A percentile compares a stretch with the other conserved stretches of the same genome.
These are phyloP conservation scores for Vanessa atalanta DNA, from an alignment of 1,140 invertebrate species.

Conservation along the genomic window DNA sequence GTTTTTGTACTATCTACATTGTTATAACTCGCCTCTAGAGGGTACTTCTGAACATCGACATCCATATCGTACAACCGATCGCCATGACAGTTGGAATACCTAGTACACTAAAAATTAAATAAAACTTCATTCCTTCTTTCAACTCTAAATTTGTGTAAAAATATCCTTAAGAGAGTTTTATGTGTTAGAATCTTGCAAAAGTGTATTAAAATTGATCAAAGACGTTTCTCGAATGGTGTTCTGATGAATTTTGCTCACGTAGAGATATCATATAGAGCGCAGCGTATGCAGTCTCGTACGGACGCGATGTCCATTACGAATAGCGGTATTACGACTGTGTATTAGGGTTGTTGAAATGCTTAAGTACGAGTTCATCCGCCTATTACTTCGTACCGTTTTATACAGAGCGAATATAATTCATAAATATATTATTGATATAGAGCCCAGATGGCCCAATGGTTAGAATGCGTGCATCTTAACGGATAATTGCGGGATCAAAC, in stretches of 20 bases:
- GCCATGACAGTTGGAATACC: not conserved
- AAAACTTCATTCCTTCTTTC: too few relatives aligned
- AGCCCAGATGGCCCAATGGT: too few relatives aligned
- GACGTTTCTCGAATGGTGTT: not conserved
- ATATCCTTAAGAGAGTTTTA: not conserved
- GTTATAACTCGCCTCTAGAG: too few relatives aligned
- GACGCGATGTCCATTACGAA: slow-evolving; percentile 10
- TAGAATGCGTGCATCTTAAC: too few relatives aligned
- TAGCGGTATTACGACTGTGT: not conserved
- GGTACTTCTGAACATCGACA: too few relatives aligned
- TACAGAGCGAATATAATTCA: too few relatives aligned
- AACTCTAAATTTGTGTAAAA: not conserved
- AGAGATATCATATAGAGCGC: slow-evolving; percentile 12
- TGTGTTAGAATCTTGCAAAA: not conserved
- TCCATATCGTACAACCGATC: too few relatives aligned
- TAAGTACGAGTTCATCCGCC: not conserved
- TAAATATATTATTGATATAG: too few relatives aligned
- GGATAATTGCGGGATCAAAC: too few relatives aligned
- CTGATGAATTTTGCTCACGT: slow-evolving; percentile 15
- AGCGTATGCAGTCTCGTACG: slow-evolving; percentile 3
- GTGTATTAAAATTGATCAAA: slow-evolving; percentile 15
- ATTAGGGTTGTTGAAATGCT: not conserved
- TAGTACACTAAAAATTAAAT: too few relatives aligned
- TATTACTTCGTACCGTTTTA: too few relatives aligned
- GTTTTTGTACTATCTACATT: too few relatives aligned